Base-by-base conservation (phyloP, 23 tunicate genomes). In the Ciona savignyi region DNA sequence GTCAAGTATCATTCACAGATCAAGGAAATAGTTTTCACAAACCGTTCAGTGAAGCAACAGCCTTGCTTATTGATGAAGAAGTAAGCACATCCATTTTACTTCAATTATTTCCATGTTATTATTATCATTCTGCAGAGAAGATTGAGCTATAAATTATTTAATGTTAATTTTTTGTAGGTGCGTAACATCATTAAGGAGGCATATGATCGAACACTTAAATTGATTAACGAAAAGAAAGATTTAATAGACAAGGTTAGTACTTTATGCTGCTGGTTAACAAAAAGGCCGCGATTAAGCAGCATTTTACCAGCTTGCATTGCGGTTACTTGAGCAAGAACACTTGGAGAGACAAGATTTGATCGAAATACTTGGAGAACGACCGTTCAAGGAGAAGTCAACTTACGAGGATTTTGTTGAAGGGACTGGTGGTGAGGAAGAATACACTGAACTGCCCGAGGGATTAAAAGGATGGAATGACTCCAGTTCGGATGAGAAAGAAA, bases 321-420 rank as follows among this genome's bases (percentile, higher is more conserved):
- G 89, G 6, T 71, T 93, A 23, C 63, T 93, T 26, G 98, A 93
- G 30, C 84, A 93, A 82, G 98, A 93, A 51, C 82, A 89, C 29
- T 70, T 93, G 27, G 98, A 93, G 65, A 74, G 98, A 26, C 78
- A 86, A 63, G 98, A 93, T 67, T 74, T 93, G 35, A 48, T 82
- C 3, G 98, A 93, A 66, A 22, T 86, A 2, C 77, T 93, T 2
- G 98, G 98, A 34, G 89, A 74, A 33, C 76, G 98, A 9, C 98
- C 98, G 15, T 93, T 67, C 42, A 93, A 83, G 32, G 98, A 93
- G 28, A 86, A 86, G 77, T 81, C 89, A 6, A 84, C 98, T 4
- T 93, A 93, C 65, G 98, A 93, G 20, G 98, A 93, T 25, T 93
- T 86, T 62, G 98, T 93, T 21, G 94, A 80, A 23, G 94, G 94